These are phyloP conservation scores for Dipus sagitta DNA, from an alignment of 2,797 vertebrate genomes.

Conservation along the genomic window DNA sequence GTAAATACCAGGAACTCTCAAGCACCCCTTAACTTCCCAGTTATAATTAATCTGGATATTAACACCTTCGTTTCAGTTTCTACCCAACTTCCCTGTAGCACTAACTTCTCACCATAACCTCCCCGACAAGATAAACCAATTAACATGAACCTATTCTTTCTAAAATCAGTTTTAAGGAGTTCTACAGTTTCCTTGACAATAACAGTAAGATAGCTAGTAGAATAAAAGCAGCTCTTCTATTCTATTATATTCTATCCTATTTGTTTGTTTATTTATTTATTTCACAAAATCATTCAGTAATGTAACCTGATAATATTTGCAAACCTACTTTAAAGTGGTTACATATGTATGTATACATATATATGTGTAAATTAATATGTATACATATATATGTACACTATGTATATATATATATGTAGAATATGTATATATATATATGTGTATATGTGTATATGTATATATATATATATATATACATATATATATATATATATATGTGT, in stretches of 20 bases:
- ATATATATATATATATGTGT: too few relatives aligned
- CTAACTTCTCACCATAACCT: background rate
- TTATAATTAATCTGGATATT: background rate
- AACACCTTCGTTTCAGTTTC: background rate
- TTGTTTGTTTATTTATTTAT: background rate
- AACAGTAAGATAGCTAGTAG: background rate
- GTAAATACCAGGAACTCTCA: background rate
- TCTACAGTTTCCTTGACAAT: background rate
- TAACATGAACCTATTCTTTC: background rate
- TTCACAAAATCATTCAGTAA: background rate
- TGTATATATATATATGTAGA: too few relatives aligned
- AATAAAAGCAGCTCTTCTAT: background rate
- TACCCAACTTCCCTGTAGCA: background rate
- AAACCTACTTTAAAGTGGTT: background rate
- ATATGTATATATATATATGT: background rate
- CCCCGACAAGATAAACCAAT: background rate
- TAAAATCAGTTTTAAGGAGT: background rate
- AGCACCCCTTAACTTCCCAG: background rate
- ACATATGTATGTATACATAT: background rate
- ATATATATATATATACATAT: too few relatives aligned
- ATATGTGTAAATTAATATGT: too few relatives aligned
- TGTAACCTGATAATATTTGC: conserved; percentile 22
- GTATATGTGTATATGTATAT: too few relatives aligned
- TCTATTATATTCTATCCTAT: background rate
- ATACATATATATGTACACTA: too few relatives aligned